Base-by-base conservation (phyloP, 2,888 invertebrate genomes). In the Tachystola acroxantha region DNA sequence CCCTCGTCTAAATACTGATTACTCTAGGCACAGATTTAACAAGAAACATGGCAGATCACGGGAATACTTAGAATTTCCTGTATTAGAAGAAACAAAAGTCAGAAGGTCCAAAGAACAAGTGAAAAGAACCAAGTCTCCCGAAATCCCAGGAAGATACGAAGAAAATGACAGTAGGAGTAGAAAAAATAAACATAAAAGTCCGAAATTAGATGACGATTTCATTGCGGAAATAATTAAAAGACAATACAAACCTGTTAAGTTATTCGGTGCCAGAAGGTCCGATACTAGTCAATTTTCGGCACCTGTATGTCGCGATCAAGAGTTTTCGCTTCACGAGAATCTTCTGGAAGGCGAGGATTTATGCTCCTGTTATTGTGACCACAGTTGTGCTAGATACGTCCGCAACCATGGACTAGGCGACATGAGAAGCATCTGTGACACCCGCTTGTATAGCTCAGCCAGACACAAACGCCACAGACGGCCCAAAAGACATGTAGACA, bases 291-390 rank as follows among this genome's bases (percentile, higher is more conserved):
- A 82, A 46, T 64, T 82, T 42, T 80, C 84, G 10, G 76, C 69
- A 5, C 85, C 85, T 2, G 57, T 82, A 24, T 85, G 85, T 40
- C 73, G 80, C 6, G 85, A 85, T 41, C 69, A 68, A 36, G 76
- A 78, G 36, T 70, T 52, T 50, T 42, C 57, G 1, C 24, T 60
- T 2, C 53, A 51, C 11, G 59, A 73, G 10, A 50, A 68, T 13
- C 46, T 71, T 34, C 47, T 54, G 36, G 64, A 69, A 33, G 66
- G 60, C 9, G 49, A 55, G 19, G 68, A 77, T 31, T 43, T 76
- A 36, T 80, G 76, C 43, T 76, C 74, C 10, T 78, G 78, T 50
- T 72, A 69, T 45, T 62, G 59, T 38, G 59, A 62, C 19, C 26
- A 10, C 2, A n/a, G 4, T 14, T 2, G 10, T 1, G 10, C 11